phyloP scores from a whole-genome alignment of 2,113 vertebrate species.

The Lota lota region DNA sequence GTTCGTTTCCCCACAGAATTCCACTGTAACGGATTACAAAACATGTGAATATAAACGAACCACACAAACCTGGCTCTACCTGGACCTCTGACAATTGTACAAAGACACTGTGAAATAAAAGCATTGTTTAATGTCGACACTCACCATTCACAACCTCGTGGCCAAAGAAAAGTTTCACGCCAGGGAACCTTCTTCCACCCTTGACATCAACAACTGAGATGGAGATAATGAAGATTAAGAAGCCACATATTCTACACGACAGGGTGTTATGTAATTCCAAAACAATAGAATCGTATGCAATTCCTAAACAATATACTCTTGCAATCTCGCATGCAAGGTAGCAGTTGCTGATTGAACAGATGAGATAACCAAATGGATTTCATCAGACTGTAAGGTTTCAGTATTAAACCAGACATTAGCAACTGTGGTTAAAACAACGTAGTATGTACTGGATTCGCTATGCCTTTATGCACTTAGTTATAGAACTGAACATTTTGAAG shows the following conservation, averaged over 20 bases:
- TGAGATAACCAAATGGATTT: too few species aligned
- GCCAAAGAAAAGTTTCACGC: constrained; percentile 78
- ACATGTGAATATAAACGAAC: neutral
- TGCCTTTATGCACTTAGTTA: too few species aligned
- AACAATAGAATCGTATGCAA: too few species aligned
- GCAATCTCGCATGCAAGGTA: too few species aligned
- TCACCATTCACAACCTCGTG: constrained; percentile 78
- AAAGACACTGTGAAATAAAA: neutral
- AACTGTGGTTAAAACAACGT: neutral
- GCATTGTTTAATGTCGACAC: neutral
- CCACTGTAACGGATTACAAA: constrained; percentile 48
- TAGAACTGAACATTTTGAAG: too few species aligned
- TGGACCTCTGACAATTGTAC: too few species aligned
- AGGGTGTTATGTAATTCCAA: neutral
- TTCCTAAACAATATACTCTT: too few species aligned
- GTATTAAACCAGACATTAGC: neutral
- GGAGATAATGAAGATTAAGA: constrained; percentile 3
- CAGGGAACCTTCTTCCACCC: constrained; percentile 66
- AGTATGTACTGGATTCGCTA: too few species aligned
- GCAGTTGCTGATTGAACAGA: too few species aligned
- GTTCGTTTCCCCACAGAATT: constrained; percentile 37
- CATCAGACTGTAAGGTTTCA: neutral
- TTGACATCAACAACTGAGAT: constrained; percentile 72
- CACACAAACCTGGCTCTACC: too few species aligned
- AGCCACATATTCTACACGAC: neutral